These are phyloP conservation scores for Otocyon megalotis DNA, from an alignment of 2,113 vertebrate genomes.

Conservation along the genomic window DNA sequence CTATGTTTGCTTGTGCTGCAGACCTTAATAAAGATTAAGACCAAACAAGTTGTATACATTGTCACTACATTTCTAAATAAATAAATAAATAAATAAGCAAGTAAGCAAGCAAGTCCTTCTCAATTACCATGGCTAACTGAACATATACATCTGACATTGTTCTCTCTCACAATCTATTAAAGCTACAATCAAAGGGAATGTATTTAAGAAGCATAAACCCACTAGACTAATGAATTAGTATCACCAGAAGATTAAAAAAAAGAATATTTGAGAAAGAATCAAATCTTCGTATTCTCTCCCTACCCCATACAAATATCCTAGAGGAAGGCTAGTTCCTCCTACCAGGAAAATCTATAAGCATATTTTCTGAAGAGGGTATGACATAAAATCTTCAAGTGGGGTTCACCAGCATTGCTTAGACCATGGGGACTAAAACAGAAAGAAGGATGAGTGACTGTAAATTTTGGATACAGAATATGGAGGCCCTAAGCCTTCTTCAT, in stretches of 20 bases:
- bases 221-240: not conserved
- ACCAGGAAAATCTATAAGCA: not conserved
- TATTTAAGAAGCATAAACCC: not conserved
- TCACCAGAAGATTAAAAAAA: not conserved
- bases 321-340: not conserved
- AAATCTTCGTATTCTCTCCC: not conserved
- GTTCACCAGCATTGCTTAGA: not conserved
- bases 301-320: not conserved
- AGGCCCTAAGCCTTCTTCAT: not conserved
- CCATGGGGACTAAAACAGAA: not conserved
- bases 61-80: conserved; percentile 82
- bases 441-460: not conserved
- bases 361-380: not conserved
- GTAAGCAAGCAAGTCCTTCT: not conserved
- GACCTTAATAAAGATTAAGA: conserved; percentile 93
- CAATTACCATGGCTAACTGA: not conserved
- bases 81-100: too few species aligned
- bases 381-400: not conserved
- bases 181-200: not conserved
- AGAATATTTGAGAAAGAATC: not conserved
- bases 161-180: not conserved
- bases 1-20: conserved; percentile 91
- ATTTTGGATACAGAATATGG: not conserved
- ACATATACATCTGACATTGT: not conserved
- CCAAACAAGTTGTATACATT: conserved; percentile 93